Base-by-base conservation (phyloP, 1,140 invertebrate species). In the Anadara kagoshimensis region DNA sequence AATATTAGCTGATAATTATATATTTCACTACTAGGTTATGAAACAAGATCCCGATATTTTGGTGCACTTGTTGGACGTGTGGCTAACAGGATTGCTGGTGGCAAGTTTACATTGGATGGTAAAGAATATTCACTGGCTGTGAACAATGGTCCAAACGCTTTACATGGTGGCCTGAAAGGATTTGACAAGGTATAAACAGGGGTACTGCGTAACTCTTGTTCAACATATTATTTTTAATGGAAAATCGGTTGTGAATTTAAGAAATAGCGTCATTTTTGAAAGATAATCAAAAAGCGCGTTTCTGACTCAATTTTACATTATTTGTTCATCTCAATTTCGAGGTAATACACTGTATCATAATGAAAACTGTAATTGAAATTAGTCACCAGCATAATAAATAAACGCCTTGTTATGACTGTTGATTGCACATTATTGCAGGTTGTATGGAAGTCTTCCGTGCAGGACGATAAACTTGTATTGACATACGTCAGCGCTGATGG, bases 111-210 rank as follows among this genome's bases (percentile, higher is more conserved):
- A 5, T 86, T 98, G 2, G 92, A 94, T 73, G 93, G 92, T 1
- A 84, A 91, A 63, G 89, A 88, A 2, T 95, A 95, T 82, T 83
- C 92, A n/a, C 86, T 98, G 12, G 92, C 92, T 0, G 92, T 92
- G 58, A 98, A 92, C 29, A 92, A 90, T 58, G 92, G 92, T 3
- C 88, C 91, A 12, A 93, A 96, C 83, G 93, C 93, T 82, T 90
- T 97, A 14, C 97, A 99, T 89, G 97, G 97, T 4, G 97, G 97
- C 0, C 86, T 93, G 5, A 90, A 92, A 68, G 96, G 96, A 0
- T 98, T 97, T 91, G 93, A 95, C 85, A 95, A 95, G 89, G 95
- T 95, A 54, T n/a, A n/a, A n/a, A n/a, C n/a, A n/a, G n/a, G n/a
- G n/a, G n/a, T n/a, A n/a, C n/a, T n/a, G n/a, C n/a, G n/a, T n/a